Evolutionary conservation across 1,140 invertebrate genomes (phyloP).

Genomic region (Leptopilina boulardi): DNA sequence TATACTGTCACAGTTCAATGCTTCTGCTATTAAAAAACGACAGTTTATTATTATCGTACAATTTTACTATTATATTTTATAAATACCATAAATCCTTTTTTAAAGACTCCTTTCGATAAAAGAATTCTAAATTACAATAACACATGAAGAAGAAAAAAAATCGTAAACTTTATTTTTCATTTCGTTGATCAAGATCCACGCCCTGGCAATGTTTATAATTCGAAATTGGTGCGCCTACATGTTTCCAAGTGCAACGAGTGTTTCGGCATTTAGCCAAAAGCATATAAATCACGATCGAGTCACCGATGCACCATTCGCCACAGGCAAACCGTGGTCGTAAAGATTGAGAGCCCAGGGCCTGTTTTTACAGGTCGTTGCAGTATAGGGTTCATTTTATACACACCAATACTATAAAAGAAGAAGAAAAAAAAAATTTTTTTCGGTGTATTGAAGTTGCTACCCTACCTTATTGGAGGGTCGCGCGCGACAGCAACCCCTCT

Average conservation of each 20-base stretch:
- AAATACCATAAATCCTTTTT: no score
- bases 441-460: not conserved
- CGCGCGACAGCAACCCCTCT: constrained; percentile 30
- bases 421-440: not conserved
- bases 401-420: not conserved
- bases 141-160: not conserved
- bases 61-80: no score
- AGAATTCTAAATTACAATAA: no score
- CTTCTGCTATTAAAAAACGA: no score
- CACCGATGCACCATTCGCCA: not conserved
- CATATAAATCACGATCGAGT: constrained; percentile 9
- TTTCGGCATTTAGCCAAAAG: constrained; percentile 5
- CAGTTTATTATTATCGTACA: no score
- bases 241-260: not conserved
- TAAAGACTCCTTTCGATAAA: no score
- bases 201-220: not conserved
- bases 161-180: no score
- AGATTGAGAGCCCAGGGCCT: not conserved
- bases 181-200: not conserved
- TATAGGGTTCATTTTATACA: not conserved
- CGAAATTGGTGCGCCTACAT: not conserved
- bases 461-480: constrained; percentile 6
- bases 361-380: not conserved
- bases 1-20: no score
- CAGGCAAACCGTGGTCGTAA: not conserved